Percentiles rank a stretch among this genome's conserved stretches.
Conservation (phyloP, 2,113 vertebrate species). For the Piaya cayana region DNA sequence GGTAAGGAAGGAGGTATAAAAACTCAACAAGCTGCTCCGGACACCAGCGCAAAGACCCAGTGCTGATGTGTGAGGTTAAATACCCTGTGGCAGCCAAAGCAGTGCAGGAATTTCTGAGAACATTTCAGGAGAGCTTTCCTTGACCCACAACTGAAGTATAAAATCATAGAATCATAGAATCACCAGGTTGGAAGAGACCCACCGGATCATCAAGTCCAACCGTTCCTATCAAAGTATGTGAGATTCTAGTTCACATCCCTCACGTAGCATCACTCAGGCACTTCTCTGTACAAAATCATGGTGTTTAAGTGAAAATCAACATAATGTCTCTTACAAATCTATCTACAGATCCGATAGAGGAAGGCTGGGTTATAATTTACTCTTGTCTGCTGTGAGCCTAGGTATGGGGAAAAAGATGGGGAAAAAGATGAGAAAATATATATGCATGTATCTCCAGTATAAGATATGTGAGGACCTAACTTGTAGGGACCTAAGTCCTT, state of each 20-base stretch:
- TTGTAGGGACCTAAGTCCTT: too few species aligned
- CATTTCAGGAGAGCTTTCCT: background rate
- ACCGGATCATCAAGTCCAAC: too few species aligned
- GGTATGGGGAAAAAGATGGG: background rate
- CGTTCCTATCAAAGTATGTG: too few species aligned
- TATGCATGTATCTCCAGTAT: accelerated
- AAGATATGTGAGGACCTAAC: background rate
- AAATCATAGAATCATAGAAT: too few species aligned
- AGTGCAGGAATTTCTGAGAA: background rate
- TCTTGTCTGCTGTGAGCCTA: background rate
- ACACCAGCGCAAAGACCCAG: background rate
- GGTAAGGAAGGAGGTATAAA: background rate
- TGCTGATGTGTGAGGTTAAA: background rate
- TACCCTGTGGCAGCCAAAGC: background rate
- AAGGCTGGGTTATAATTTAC: background rate
- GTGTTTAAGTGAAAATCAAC: background rate
- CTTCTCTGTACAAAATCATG: background rate
- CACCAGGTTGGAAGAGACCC: too few species aligned
- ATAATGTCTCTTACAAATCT: background rate
- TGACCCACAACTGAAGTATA: background rate
- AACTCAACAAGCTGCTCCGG: background rate
- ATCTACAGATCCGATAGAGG: background rate
- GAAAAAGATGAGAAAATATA: background rate
- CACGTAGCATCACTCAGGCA: accelerated
- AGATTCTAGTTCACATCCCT: background rate